Evolutionary conservation across 2,888 invertebrate species (phyloP).

Genomic region (Tetrapedia diversipes): DNA sequence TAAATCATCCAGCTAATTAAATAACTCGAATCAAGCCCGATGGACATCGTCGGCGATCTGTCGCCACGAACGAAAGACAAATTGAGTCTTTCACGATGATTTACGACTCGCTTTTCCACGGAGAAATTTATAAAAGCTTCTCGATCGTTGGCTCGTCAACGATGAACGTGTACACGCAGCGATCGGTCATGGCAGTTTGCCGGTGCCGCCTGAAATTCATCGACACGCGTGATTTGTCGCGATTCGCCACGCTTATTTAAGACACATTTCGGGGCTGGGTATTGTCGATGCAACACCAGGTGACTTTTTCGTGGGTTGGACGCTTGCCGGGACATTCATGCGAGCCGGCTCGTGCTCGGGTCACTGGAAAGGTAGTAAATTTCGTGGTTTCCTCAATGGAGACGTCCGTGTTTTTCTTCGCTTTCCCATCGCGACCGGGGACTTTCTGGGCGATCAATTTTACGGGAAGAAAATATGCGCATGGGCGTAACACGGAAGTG

Average conservation of each 20-base stretch:
- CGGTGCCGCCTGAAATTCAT: conserved; percentile 57
- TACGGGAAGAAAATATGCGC: not conserved
- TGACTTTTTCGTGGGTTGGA: conserved; percentile 65
- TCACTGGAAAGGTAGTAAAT: conserved; percentile 66
- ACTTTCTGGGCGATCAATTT: conserved; percentile 6
- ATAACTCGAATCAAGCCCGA: no score
- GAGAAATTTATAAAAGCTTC: conserved; percentile 57
- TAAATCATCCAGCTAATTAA: no score
- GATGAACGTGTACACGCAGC: conserved; percentile 48
- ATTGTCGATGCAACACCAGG: conserved; percentile 74
- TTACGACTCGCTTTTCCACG: conserved; percentile 61
- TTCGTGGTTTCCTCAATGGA: conserved; percentile 67
- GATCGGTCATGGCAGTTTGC: conserved; percentile 64
- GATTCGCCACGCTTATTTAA: conserved; percentile 75
- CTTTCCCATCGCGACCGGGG: not conserved
- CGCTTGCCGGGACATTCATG: conserved; percentile 17
- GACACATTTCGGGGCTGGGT: conserved; percentile 67
- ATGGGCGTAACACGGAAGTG: not conserved
- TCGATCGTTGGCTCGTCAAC: conserved; percentile 42
- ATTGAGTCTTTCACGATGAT: conserved; percentile 59
- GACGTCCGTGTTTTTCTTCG: conserved; percentile 54
- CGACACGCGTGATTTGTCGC: conserved; percentile 74
- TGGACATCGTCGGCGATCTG: no score
- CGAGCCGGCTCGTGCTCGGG: conserved; percentile 64
- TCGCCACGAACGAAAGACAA: not conserved